Evolutionary conservation across 2,797 vertebrate genomes (phyloP).

Genomic region (Carapus acus): DNA sequence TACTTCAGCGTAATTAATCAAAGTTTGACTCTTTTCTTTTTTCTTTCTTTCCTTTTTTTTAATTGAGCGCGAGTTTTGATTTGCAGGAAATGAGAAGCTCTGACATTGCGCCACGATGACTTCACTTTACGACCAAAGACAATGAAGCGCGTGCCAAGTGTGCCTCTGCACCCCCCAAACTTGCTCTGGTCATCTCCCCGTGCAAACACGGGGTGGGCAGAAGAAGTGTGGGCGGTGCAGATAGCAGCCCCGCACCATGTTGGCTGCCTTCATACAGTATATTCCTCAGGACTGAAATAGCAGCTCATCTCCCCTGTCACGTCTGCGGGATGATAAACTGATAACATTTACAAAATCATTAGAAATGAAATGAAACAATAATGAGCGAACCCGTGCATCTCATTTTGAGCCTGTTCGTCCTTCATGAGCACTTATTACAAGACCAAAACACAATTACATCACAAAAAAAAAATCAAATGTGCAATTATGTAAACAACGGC

Average conservation of each 20-base stretch:
- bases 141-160: constrained; percentile 66
- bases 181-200: constrained; percentile 48
- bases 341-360: not conserved
- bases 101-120: constrained; percentile 60
- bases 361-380: constrained; percentile 18
- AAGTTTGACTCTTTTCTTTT: constrained; percentile 61
- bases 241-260: constrained; percentile 50
- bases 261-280: constrained; percentile 29
- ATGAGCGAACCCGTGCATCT: not conserved
- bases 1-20: constrained; percentile 63
- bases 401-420: constrained; percentile 3
- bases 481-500: constrained; percentile 36
- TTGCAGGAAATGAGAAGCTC: constrained; percentile 53
- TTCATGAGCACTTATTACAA: not conserved
- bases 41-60: too few relatives aligned
- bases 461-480: not conserved
- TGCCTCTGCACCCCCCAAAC: constrained; percentile 51
- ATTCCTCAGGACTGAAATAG: constrained; percentile 32
- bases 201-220: constrained; percentile 50
- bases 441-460: constrained; percentile 27
- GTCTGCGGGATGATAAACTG: constrained; percentile 26
- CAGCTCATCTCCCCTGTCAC: constrained; percentile 32
- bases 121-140: constrained; percentile 61
- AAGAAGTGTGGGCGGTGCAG: constrained; percentile 57
- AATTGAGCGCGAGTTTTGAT: constrained; percentile 60